Conservation (phyloP, 2,113 vertebrate genomes). For the Anolis carolinensis region DNA sequence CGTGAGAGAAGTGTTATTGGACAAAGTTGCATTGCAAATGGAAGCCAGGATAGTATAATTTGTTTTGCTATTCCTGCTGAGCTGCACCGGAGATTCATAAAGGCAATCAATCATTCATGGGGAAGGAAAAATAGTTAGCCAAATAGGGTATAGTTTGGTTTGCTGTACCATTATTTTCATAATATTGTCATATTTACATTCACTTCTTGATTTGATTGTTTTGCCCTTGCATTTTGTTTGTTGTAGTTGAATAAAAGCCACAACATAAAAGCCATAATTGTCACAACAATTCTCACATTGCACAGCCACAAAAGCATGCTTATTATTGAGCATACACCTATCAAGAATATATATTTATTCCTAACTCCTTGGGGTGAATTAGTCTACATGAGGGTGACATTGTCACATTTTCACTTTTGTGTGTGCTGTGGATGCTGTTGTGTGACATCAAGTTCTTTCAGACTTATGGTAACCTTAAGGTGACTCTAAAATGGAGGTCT, state of each 20-base stretch:
- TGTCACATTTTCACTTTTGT: background rate
- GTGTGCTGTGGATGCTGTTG: background rate
- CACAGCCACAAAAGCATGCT: too few relatives aligned
- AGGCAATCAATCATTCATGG: background rate
- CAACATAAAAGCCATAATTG: too few relatives aligned
- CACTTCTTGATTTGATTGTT: too few relatives aligned
- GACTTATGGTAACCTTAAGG: too few relatives aligned
- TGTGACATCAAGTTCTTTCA: too few relatives aligned
- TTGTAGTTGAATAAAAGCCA: background rate
- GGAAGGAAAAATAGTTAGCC: background rate
- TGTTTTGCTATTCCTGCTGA: background rate
- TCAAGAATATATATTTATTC: background rate
- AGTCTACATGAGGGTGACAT: background rate
- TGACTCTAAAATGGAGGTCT: too few relatives aligned
- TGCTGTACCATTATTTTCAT: too few relatives aligned
- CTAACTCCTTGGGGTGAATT: background rate
- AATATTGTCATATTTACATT: too few relatives aligned
- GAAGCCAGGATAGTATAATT: background rate
- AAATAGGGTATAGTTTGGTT: background rate
- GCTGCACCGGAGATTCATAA: background rate
- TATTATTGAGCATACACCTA: background rate
- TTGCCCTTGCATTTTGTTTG: too few relatives aligned
- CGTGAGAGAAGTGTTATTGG: background rate
- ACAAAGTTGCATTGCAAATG: background rate
- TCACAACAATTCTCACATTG: background rate